Evolutionary conservation across 2,888 invertebrate species (phyloP).

Genomic region (Trisateles emortualis): DNA sequence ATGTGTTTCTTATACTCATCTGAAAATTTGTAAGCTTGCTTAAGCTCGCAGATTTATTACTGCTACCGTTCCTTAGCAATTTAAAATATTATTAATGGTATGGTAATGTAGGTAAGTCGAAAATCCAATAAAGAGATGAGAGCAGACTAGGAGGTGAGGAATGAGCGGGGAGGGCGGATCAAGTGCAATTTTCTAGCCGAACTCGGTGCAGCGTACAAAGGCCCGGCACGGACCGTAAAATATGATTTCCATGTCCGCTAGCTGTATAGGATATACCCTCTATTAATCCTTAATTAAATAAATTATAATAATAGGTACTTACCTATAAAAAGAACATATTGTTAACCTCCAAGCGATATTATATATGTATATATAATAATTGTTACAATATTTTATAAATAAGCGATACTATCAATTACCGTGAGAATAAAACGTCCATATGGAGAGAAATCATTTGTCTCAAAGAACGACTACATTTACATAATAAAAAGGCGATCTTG

Average conservation of each 20-base stretch:
- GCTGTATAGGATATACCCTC: slow-evolving; percentile 9
- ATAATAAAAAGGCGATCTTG: background rate
- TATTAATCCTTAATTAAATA: background rate
- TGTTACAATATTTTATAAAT: background rate
- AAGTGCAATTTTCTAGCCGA: slow-evolving; percentile 77
- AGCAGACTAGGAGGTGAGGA: slow-evolving; percentile 49
- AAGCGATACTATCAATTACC: background rate
- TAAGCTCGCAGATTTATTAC: too few species aligned
- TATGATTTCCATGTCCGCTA: slow-evolving; percentile 51
- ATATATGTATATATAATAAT: background rate
- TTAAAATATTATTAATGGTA: slow-evolving; percentile 51
- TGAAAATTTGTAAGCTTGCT: too few species aligned
- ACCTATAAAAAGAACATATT: background rate
- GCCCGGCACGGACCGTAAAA: slow-evolving; percentile 37
- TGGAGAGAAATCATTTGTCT: background rate
- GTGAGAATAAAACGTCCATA: background rate
- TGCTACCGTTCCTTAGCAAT: too few species aligned
- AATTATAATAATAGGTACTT: background rate
- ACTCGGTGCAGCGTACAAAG: slow-evolving; percentile 49
- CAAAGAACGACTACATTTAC: background rate
- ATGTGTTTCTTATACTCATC: too few species aligned
- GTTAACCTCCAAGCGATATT: background rate
- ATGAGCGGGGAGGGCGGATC: slow-evolving; percentile 59
- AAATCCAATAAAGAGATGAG: slow-evolving; percentile 64
- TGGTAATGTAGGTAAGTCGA: slow-evolving; percentile 50